These are phyloP conservation scores for Equus przewalskii DNA, from an alignment of 2,113 vertebrate species.

Conservation along the genomic window DNA sequence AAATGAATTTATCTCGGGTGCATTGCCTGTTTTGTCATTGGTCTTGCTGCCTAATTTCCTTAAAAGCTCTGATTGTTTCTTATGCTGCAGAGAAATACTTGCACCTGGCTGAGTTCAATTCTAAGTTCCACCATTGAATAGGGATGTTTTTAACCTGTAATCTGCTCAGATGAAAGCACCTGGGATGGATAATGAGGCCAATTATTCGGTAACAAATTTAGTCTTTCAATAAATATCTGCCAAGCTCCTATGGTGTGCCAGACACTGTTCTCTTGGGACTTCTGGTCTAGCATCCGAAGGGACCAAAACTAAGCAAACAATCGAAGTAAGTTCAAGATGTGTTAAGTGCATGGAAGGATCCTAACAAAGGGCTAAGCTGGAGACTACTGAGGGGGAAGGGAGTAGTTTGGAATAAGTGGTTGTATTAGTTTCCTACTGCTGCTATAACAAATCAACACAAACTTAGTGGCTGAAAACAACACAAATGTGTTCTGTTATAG, in stretches of 20 bases:
- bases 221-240: background rate
- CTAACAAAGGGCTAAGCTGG: background rate
- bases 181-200: conserved; percentile 10
- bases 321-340: background rate
- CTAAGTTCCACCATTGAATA: conserved; percentile 44
- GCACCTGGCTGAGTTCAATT: conserved; percentile 30
- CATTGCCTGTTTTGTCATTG: background rate
- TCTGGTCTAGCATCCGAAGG: background rate
- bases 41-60: conserved; percentile 55
- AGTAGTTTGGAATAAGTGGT: background rate
- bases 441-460: background rate
- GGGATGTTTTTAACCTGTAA: background rate
- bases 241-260: background rate
- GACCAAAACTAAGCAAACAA: background rate
- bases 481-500: background rate
- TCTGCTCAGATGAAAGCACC: conserved; percentile 21
- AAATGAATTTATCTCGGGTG: background rate
- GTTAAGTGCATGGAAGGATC: background rate
- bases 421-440: background rate
- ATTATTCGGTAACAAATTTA: conserved; percentile 42
- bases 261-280: background rate
- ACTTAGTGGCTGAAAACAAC: background rate
- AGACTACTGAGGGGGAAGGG: background rate
- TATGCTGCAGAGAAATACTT: conserved; percentile 46
- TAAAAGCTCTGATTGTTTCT: conserved; percentile 56